Percentiles rank a stretch among this genome's conserved stretches.
Evolutionary conservation across 2,797 vertebrate species (phyloP).

Genomic region (Phrynocephalus guinanensis): DNA sequence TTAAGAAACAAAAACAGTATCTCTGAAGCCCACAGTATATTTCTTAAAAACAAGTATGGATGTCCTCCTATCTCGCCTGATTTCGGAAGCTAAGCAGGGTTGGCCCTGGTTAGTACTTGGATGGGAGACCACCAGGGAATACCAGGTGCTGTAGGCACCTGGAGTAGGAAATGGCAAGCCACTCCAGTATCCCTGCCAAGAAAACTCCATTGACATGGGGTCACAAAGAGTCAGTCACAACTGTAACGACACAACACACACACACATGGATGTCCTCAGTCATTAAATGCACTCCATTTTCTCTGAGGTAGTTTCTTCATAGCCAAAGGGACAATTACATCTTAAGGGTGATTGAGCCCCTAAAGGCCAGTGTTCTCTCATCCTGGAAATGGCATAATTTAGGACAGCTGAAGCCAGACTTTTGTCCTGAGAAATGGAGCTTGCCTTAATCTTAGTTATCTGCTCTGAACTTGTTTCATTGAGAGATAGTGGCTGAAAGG

Average conservation of each 20-base stretch:
- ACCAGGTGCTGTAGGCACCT: too few species aligned
- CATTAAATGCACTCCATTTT: not conserved
- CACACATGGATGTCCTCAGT: not conserved
- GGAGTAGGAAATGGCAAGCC: too few species aligned
- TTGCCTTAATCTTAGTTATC: not conserved
- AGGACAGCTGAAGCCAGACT: not conserved
- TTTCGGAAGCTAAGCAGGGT: not conserved
- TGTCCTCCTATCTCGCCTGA: too few species aligned
- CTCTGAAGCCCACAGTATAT: not conserved
- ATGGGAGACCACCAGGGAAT: too few species aligned
- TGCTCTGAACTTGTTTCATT: constrained; percentile 21
- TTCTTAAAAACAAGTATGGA: not conserved
- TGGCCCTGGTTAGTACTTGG: too few species aligned
- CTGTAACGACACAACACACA: too few species aligned
- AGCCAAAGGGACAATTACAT: not conserved
- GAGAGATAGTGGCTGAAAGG: constrained; percentile 3
- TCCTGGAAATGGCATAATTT: constrained; percentile 15
- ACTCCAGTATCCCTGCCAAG: too few species aligned
- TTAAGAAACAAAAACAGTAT: not conserved
- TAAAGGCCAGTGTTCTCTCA: constrained; percentile 8
- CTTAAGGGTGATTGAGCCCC: not conserved
- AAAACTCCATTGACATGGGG: too few species aligned
- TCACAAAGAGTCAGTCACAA: too few species aligned
- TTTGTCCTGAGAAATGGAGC: not conserved
- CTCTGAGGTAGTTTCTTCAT: not conserved